Evolutionary conservation across 2,113 vertebrate genomes (phyloP).

Genomic region (Gorsachius goisagi): DNA sequence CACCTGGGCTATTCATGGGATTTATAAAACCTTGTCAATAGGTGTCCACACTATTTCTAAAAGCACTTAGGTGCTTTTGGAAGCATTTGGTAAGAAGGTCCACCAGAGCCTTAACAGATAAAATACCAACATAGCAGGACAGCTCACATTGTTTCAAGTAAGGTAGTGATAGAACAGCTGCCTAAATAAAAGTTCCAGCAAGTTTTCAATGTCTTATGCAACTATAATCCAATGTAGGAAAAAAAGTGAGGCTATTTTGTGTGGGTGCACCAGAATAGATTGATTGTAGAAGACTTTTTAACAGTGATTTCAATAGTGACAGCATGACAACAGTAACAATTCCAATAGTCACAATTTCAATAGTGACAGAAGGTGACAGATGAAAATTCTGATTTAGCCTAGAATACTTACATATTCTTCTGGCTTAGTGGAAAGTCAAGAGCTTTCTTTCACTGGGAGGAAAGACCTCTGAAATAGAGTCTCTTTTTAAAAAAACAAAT

Average conservation of each 20-base stretch:
- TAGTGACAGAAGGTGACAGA: background rate
- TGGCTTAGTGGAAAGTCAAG: background rate
- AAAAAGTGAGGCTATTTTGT: background rate
- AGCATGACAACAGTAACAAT: background rate
- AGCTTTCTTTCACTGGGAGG: background rate
- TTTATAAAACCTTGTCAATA: background rate
- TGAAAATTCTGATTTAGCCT: background rate
- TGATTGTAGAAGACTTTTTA: background rate
- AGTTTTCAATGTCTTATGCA: background rate
- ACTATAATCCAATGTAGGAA: background rate
- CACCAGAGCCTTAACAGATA: background rate
- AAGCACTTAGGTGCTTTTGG: background rate
- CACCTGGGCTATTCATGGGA: background rate
- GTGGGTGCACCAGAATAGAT: background rate
- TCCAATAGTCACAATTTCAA: background rate
- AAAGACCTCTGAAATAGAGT: background rate
- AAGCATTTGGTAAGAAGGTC: background rate
- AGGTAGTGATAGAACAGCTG: background rate
- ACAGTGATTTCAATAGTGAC: background rate
- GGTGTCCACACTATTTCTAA: rapidly evolving
- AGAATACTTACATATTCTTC: background rate
- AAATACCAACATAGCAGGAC: background rate
- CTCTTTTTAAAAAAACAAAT: background rate
- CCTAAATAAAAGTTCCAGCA: background rate
- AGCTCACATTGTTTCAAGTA: background rate